A percentile compares a stretch with the other conserved stretches of the same genome.
Evolutionary conservation across 2,888 invertebrate species (phyloP).

Genomic region (Melieria crassipennis): DNA sequence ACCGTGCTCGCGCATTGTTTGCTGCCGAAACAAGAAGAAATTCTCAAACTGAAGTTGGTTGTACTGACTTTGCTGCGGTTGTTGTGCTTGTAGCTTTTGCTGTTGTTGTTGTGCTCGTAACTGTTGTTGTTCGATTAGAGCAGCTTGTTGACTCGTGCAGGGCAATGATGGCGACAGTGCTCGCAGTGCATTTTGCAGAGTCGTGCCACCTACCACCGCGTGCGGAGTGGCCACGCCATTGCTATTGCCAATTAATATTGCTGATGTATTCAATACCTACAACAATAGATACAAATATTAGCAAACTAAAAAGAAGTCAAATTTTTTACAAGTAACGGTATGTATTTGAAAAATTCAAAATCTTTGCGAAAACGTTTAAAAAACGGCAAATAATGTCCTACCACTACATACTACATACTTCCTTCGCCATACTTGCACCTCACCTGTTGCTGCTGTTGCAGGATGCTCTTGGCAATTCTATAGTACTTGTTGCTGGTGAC

Average conservation of each 20-base stretch:
- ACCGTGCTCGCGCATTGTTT: slow-evolving; percentile 47
- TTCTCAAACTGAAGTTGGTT: slow-evolving; percentile 49
- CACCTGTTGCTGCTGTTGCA: slow-evolving; percentile 40
- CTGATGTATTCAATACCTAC: neutral
- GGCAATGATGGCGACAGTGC: slow-evolving; percentile 46
- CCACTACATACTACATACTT: no score
- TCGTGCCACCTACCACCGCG: slow-evolving; percentile 28
- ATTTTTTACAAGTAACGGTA: no score
- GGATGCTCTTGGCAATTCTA: slow-evolving; percentile 54
- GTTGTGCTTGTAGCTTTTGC: slow-evolving; percentile 34
- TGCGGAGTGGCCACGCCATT: slow-evolving; percentile 11
- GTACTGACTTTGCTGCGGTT: slow-evolving; percentile 38
- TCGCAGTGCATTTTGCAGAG: slow-evolving; percentile 32
- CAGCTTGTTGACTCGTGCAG: slow-evolving; percentile 58
- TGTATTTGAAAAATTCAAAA: neutral
- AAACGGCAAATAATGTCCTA: neutral
- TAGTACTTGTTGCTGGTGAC: slow-evolving; percentile 61
- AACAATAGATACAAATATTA: neutral
- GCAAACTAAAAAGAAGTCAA: neutral
- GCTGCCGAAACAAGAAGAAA: slow-evolving; percentile 62
- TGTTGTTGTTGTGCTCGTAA: slow-evolving; percentile 37
- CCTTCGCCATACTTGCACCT: no score
- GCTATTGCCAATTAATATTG: neutral
- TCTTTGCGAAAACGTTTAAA: neutral
- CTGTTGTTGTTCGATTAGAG: slow-evolving; percentile 44